Evolutionary conservation across 2,113 vertebrate genomes (phyloP), one percentile per base, ranked within the genome.

Genomic region (Anolis carolinensis): DNA sequence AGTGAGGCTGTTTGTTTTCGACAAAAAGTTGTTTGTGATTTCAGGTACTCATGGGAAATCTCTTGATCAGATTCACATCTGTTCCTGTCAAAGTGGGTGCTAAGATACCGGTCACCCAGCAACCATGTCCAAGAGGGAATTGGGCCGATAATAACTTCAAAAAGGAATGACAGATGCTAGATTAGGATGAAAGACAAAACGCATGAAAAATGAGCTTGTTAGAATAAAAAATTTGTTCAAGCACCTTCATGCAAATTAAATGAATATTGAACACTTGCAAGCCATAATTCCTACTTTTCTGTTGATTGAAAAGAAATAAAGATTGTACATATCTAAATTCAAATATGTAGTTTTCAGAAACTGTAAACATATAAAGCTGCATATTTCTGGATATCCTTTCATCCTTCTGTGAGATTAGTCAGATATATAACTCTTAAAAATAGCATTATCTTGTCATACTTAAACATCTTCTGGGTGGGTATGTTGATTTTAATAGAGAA

Each of bases 11-110:
- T 99, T 99, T 99, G 97, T 99, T 99, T 98, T 98, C 97, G 97
- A 97, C 91, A 97, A 98, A 44, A 98, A 98, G 97, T 97, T 98
- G 98, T 97, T 98, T 98, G 98, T 98, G 98, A 99, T 99, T 99
- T 98, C 98, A 99, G 98, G 97, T 98, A 98, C 98, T 98, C 98
- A 96, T 97, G 98, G 98, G 99, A 99, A 99, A 99, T 99, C 98
- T 98, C 98, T 98, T 98, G 98, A 99, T 99, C 98, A 98, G 97
- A 98, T 99, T 99, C 98, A 99, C 98, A 99, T 99, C 98, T 98
- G 98, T 98, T 98, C 98, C 98, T 98, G 98, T 99, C 98, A 98
- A 98, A 99, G 97, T 99, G 99, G 98, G 98, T 98, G 98, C 99
- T 98, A 99, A 98, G 98, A 99, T 99, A 99, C 98, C 97, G 97